Percentiles rank a stretch among this genome's conserved stretches.
These are phyloP conservation scores for Ophion ellenae DNA, from an alignment of 2,888 invertebrate genomes.

Conservation along the genomic window DNA sequence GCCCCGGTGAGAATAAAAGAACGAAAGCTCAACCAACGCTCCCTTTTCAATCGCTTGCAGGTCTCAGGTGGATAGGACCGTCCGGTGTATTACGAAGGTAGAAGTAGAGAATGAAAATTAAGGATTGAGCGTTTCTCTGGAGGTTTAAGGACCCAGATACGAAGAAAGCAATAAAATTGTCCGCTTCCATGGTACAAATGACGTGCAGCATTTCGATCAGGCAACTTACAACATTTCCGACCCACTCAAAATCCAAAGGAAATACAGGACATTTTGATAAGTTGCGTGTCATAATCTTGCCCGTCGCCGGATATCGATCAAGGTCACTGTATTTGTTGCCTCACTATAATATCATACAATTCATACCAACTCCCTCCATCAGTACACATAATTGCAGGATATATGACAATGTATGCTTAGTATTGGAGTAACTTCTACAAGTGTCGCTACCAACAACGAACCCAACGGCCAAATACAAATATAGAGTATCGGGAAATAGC, in stretches of 20 bases:
- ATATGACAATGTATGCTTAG: not conserved
- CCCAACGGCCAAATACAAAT: slow-evolving; percentile 75
- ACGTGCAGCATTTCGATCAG: not conserved
- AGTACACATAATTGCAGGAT: not conserved
- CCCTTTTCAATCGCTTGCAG: slow-evolving; percentile 41
- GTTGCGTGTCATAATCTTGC: not conserved
- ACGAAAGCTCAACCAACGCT: slow-evolving; percentile 38
- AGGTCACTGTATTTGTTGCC: not conserved
- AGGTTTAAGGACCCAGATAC: slow-evolving; percentile 25
- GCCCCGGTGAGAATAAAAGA: slow-evolving; percentile 16
- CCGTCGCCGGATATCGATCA: not conserved
- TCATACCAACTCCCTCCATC: not conserved
- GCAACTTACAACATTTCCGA: not conserved
- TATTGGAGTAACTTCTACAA: not conserved
- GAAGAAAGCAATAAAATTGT: not conserved
- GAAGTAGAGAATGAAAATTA: slow-evolving; percentile 41
- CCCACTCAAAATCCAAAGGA: not conserved
- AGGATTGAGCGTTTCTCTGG: slow-evolving; percentile 26
- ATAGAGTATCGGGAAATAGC: slow-evolving; percentile 71
- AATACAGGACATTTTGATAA: not conserved
- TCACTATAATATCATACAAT: not conserved
- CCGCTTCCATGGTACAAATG: not conserved
- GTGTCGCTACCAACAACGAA: slow-evolving; percentile 58
- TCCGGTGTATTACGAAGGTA: slow-evolving; percentile 14
- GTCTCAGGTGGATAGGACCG: slow-evolving; percentile 32